Evolutionary conservation across 2,888 invertebrate genomes (phyloP).

Genomic region (Drosophila anomelani): DNA sequence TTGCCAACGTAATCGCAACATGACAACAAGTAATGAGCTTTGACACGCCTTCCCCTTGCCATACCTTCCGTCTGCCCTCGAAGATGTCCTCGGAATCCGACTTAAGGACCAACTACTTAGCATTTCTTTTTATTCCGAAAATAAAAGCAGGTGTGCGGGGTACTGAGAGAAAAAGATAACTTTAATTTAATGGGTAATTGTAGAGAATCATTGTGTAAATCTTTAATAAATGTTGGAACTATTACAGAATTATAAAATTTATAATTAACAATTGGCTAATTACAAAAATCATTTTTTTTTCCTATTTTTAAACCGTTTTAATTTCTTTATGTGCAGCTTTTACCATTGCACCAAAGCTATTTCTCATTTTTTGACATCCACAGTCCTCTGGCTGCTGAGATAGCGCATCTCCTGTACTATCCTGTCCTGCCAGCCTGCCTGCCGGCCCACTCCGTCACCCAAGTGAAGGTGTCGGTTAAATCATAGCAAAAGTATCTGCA

Average conservation of each 20-base stretch:
- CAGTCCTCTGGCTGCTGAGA: conserved; percentile 1
- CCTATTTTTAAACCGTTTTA: not conserved
- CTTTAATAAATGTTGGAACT: not conserved
- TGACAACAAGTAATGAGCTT: conserved; percentile 68
- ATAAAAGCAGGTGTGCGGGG: conserved; percentile 13
- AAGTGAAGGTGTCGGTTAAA: conserved; percentile 56
- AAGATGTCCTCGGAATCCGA: conserved; percentile 23
- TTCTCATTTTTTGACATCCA: conserved; percentile 66
- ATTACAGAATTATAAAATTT: not conserved
- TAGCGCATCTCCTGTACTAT: conserved; percentile 5
- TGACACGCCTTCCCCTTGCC: conserved; percentile 10
- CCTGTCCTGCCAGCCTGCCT: conserved; percentile 17
- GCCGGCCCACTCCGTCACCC: not conserved
- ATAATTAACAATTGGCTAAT: too few species aligned
- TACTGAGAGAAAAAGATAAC: conserved; percentile 11
- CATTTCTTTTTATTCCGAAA: conserved; percentile 41
- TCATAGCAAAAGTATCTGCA: conserved; percentile 54
- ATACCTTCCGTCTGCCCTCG: conserved; percentile 1
- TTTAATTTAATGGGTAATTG: not conserved
- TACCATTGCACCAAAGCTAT: conserved; percentile 50
- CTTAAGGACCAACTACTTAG: conserved; percentile 48
- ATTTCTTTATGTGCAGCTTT: conserved; percentile 32
- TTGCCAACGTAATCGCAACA: conserved; percentile 66
- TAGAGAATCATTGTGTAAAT: not conserved
- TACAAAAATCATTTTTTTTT: not conserved